Evolutionary conservation across 2,797 vertebrate genomes (phyloP).

Genomic region (Hozukius guyotensis): DNA sequence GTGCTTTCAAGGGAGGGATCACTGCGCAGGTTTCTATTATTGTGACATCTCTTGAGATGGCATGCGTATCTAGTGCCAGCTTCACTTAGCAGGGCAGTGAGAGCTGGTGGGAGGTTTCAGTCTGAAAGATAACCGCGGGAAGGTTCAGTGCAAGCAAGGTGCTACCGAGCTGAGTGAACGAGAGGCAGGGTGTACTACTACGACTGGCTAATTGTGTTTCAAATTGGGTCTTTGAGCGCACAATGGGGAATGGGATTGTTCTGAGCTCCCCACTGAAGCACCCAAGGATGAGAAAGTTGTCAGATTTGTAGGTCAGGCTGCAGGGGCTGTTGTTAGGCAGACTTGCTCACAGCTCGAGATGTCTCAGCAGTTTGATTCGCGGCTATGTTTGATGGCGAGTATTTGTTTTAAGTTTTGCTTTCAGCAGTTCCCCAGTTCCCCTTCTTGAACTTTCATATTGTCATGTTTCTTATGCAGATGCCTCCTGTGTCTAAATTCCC

Average conservation of each 20-base stretch:
- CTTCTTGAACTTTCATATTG: conserved; percentile 8
- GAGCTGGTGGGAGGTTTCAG: conserved; percentile 54
- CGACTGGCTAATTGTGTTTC: conserved; percentile 83
- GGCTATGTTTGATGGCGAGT: conserved; percentile 17
- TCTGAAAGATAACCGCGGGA: conserved; percentile 66
- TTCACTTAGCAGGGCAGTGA: conserved; percentile 66
- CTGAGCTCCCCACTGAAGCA: conserved; percentile 77
- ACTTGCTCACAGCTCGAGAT: conserved; percentile 64
- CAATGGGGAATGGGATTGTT: conserved; percentile 79
- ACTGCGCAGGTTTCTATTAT: conserved; percentile 81
- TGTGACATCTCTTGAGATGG: conserved; percentile 78
- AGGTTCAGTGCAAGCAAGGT: conserved; percentile 44
- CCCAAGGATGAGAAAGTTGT: conserved; percentile 83
- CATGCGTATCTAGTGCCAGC: conserved; percentile 60
- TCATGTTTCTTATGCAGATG: neutral
- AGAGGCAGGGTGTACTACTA: conserved; percentile 61
- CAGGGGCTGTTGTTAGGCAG: conserved; percentile 85
- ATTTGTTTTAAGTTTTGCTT: conserved; percentile 33
- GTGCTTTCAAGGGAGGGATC: conserved; percentile 79
- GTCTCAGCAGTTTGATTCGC: conserved; percentile 50
- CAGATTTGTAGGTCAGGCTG: conserved; percentile 87
- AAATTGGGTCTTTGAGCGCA: conserved; percentile 84
- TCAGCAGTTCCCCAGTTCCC: neutral
- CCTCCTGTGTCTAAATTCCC: neutral
- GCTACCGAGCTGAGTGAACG: conserved; percentile 47